Conservation (phyloP, 2,888 invertebrate genomes). For the Panorpa germanica region DNA sequence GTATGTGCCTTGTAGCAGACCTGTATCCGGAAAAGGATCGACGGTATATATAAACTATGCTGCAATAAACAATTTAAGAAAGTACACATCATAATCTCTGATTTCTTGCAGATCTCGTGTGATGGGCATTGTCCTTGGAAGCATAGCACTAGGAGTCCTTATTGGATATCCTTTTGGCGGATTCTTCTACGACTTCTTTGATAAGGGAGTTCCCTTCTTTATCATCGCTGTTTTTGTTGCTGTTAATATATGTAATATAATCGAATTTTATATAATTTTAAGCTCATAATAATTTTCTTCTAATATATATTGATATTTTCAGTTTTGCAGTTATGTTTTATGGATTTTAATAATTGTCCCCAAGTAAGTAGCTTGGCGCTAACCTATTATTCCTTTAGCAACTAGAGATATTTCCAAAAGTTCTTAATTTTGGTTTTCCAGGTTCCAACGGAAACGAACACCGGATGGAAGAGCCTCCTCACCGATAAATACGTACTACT, state of each 20-base stretch:
- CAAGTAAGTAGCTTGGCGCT: constrained; percentile 10
- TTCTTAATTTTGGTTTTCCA: constrained; percentile 11
- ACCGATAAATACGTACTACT: constrained; percentile 41
- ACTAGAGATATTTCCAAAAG: too few species aligned
- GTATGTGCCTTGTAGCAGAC: constrained; percentile 61
- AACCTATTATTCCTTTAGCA: too few species aligned
- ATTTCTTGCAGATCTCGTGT: constrained; percentile 42
- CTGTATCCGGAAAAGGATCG: constrained; percentile 24
- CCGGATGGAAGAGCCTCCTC: constrained; percentile 34
- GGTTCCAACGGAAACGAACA: constrained; percentile 11
- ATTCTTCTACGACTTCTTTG: constrained; percentile 53
- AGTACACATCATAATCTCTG: too few species aligned
- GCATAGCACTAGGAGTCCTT: constrained; percentile 61
- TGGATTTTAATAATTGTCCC: constrained; percentile 18
- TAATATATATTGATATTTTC: constrained; percentile 10
- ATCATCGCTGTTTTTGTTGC: constrained; percentile 40
- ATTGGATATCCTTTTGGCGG: constrained; percentile 70
- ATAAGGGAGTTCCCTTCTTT: constrained; percentile 56
- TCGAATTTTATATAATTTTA: constrained; percentile 9
- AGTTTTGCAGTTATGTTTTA: constrained; percentile 15
- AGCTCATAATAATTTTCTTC: constrained; percentile 4
- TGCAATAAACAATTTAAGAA: too few species aligned
- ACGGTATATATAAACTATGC: too few species aligned
- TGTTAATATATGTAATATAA: constrained; percentile 27
- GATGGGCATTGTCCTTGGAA: constrained; percentile 70